Base-by-base conservation (phyloP, 2,113 vertebrate genomes). In the Platanista minor region DNA sequence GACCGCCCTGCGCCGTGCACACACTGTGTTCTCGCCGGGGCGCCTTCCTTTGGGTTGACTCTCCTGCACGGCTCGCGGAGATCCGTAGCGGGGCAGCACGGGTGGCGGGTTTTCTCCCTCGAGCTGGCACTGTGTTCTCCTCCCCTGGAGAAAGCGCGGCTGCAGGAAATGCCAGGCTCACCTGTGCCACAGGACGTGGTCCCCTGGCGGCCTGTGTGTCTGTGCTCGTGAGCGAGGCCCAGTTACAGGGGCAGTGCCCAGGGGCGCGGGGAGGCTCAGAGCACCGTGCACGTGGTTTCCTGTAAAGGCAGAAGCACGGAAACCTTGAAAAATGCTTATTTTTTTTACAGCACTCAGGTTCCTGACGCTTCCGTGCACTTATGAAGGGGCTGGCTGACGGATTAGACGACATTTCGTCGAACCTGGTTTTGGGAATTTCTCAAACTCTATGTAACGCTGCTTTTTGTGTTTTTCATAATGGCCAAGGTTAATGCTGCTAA, bases 271-370 rank as follows among this genome's bases (percentile, higher is more conserved):
- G 59, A 5, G 11, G 46, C 29, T 29, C 14, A 15, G 62, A 0
- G 0, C 18, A 1, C 29, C 0, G 6, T 8, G 13, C 83, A 1
- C 23, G 0, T 0, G 11, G 31, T 5, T 23, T 20, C 75, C 33
- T 85, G 46, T 18, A 0, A 1, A 36, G 59, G 33, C 23, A 72
- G 14, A 6, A 33, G 43, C 4, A 27, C 0, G 39, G 85, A 3
- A 10, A 7, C 92, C 33, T 18, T 14, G 67, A 12, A 0, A 29
- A 9, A 11, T 5, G 3, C 41, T 33, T 18, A 0, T 20, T 54
- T 67, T 54, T 67, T 86, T 31, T 61, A 52, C 8, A 6, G 14
- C 21, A 1, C 23, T 43, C 17, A 0, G 33, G 10, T 5, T 69
- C 81, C 71, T 3, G 27, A 1, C 0, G 54, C 52, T 64, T 33